Base-by-base conservation (phyloP, 1,140 invertebrate genomes). In the Sogatella furcifera region DNA sequence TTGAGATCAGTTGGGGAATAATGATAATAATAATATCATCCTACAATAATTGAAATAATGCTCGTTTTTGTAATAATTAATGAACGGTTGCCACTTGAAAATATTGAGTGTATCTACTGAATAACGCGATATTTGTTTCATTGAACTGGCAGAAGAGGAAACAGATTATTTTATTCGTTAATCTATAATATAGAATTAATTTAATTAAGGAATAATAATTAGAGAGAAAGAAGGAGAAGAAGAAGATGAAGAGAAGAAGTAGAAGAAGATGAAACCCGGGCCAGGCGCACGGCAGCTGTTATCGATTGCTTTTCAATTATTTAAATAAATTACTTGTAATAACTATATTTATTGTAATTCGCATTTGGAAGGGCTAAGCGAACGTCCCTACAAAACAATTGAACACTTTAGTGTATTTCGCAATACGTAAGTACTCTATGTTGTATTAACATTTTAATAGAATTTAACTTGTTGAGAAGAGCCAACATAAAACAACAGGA, bases 121-220 rank as follows among this genome's bases (percentile, higher is more conserved):
- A 8, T 17, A 49, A 19, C 34, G 34, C 34, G 34, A 38, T 49
- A 19, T n/a, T 44, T 44, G 14, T 19, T 44, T 44, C 43, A 44
- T 49, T 14, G 21, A 49, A 49, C 46, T 49, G 46, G 15, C 46
- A 15, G 46, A 49, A 49, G 46, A 49, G 46, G 46, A 49, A 49
- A 49, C 46, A 49, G 46, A 49, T 49, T 19, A 19, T 49, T 38
- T 38, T 38, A 38, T 38, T 38, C 9, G 11, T 38, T 38, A 38
- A 49, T 49, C 46, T 49, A 49, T 49, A 22, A 49, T 49, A 49
- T 49, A 49, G 46, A 49, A 49, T 49, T 49, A 49, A 49, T 38
- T 38, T 38, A 38, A 38, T 38, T 38, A 38, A 38, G 34, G 34
- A 38, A 38, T 17, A 38, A 38, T 17, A 22, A 49, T 19, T 49